These are phyloP conservation scores for Machimus rusticus DNA, from an alignment of 2,888 invertebrate genomes.

Conservation along the genomic window DNA sequence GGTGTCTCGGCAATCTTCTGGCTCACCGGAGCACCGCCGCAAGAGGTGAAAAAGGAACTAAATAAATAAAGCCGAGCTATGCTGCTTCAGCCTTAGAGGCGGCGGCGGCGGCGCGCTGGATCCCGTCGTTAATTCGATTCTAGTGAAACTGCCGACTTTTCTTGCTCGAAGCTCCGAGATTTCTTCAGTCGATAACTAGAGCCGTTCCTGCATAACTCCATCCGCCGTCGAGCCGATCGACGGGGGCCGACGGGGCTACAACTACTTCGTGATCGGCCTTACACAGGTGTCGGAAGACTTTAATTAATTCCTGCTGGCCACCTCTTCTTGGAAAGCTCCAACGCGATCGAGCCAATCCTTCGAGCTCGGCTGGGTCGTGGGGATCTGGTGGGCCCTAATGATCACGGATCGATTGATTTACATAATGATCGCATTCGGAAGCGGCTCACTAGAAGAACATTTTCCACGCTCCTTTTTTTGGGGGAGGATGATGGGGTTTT, in stretches of 20 bases:
- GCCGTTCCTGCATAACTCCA: slow-evolving; percentile 1
- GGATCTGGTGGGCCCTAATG: background rate
- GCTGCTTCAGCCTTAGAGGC: background rate
- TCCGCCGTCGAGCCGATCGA: background rate
- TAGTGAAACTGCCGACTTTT: slow-evolving; percentile 38
- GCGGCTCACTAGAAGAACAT: background rate
- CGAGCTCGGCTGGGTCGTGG: background rate
- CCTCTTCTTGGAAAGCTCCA: slow-evolving; percentile 32
- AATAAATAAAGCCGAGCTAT: background rate
- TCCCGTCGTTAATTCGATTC: slow-evolving; percentile 13
- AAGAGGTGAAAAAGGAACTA: background rate
- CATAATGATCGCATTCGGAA: slow-evolving; percentile 33
- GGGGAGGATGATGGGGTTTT: background rate
- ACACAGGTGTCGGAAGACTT: slow-evolving; percentile 41
- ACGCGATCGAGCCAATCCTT: background rate
- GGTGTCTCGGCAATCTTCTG: slow-evolving; percentile 40
- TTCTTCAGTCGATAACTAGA: slow-evolving; percentile 33
- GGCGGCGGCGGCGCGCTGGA: background rate
- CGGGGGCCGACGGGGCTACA: background rate
- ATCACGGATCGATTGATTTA: slow-evolving; percentile 33
- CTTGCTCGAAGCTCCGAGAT: slow-evolving; percentile 33
- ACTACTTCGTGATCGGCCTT: slow-evolving; percentile 35
- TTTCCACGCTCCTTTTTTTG: background rate
- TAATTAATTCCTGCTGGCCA: slow-evolving; percentile 40
- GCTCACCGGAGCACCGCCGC: slow-evolving; percentile 2